A percentile compares a stretch with the other conserved stretches of the same genome.
phyloP scores from a whole-genome alignment of 2,797 vertebrate genomes.

The Rhinatrema bivittatum region DNA sequence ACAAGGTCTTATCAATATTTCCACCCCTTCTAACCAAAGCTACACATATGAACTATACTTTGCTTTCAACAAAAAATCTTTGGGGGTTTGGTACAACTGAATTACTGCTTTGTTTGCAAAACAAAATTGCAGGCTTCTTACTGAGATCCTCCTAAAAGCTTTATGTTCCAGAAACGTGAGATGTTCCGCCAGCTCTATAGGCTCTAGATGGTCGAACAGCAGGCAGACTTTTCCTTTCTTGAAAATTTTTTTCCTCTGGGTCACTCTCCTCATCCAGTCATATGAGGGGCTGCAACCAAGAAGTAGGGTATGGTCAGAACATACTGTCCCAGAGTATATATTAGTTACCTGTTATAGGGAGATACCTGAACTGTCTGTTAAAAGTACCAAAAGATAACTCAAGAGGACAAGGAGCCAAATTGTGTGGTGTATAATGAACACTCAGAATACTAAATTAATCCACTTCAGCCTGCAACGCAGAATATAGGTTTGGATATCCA shows the following conservation, averaged over 20 bases:
- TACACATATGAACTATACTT: too few species aligned
- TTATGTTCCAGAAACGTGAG: constrained; percentile 96
- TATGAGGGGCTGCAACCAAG: constrained; percentile 78
- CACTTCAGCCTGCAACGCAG: rapidly evolving
- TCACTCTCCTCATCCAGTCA: constrained; percentile 96
- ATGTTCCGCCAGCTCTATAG: constrained; percentile 91
- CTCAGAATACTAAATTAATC: neutral
- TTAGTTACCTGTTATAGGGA: neutral
- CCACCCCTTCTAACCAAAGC: too few species aligned
- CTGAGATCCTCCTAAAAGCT: constrained; percentile 89
- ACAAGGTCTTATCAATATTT: too few species aligned
- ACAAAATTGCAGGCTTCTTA: constrained; percentile 45
- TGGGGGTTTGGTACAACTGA: constrained; percentile 27
- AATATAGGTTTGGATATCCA: neutral
- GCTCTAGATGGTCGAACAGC: constrained; percentile 92
- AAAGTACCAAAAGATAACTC: neutral
- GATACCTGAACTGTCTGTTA: neutral
- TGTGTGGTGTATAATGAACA: neutral
- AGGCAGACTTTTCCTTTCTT: constrained; percentile 95
- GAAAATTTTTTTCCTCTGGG: constrained; percentile 85
- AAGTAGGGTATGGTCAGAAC: constrained; percentile 12
- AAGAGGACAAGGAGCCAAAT: neutral
- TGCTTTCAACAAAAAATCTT: too few species aligned
- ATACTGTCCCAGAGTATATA: neutral
- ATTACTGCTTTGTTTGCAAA: constrained; percentile 30